phyloP scores from a whole-genome alignment of 2,113 vertebrate genomes.

The Eidolon helvum region DNA sequence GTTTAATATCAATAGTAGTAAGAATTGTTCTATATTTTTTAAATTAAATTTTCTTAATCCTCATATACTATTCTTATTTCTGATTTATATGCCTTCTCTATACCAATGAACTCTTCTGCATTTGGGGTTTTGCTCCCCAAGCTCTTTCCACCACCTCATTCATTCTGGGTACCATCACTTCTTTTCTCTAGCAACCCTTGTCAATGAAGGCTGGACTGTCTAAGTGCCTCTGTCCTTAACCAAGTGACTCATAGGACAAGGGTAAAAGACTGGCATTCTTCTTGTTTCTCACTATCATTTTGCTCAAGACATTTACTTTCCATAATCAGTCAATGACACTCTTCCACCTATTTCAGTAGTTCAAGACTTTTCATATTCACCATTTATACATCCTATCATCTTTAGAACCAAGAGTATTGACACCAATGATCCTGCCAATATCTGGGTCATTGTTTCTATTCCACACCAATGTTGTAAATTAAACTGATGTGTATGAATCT shows the following conservation, averaged over 20 bases:
- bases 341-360: not conserved
- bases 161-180: not conserved
- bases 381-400: not conserved
- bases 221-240: not conserved
- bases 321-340: not conserved
- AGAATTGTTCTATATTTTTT: not conserved
- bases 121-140: not conserved
- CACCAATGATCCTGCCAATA: not conserved
- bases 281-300: not conserved
- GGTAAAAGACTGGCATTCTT: not conserved
- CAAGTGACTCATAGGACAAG: not conserved
- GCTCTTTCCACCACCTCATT: not conserved
- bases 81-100: not conserved
- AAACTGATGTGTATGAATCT: not conserved
- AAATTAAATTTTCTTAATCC: not conserved
- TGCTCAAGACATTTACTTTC: not conserved
- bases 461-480: not conserved
- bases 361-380: not conserved
- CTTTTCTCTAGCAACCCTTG: not conserved
- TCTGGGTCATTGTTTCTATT: not conserved
- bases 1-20: not conserved
- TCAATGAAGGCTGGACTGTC: not conserved
- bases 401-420: not conserved
- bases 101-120: not conserved
- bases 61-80: not conserved